Evolutionary conservation across 2,113 vertebrate genomes (phyloP).

Genomic region (Globicephala melas): DNA sequence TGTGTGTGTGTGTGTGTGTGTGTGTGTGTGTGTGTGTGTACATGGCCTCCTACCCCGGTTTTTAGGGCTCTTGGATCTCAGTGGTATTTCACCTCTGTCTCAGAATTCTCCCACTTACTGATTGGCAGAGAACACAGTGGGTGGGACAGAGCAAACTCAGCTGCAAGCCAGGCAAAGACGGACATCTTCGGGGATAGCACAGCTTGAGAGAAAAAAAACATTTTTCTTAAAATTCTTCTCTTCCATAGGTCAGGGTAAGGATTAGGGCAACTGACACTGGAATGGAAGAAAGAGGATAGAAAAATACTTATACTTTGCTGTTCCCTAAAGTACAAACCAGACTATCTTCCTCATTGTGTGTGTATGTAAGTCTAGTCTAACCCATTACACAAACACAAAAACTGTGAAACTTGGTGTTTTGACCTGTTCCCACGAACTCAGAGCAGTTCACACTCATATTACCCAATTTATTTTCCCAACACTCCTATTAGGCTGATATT

Average conservation of each 20-base stretch:
- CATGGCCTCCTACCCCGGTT: not conserved
- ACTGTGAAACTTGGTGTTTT: slow-evolving; percentile 51
- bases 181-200: slow-evolving; percentile 47
- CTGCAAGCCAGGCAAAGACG: slow-evolving; percentile 24
- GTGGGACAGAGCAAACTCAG: slow-evolving; percentile 19
- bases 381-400: slow-evolving; percentile 11
- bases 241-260: slow-evolving; percentile 57
- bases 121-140: slow-evolving; percentile 58
- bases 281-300: slow-evolving; percentile 32
- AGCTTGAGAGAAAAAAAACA: slow-evolving; percentile 59
- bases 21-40: not conserved
- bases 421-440: slow-evolving; percentile 62
- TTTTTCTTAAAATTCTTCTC: slow-evolving; percentile 71
- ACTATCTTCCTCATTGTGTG: not conserved
- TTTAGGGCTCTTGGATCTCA: not conserved
- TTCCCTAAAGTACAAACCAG: not conserved
- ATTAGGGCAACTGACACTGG: slow-evolving; percentile 39
- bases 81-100: not conserved
- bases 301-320: not conserved
- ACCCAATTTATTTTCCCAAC: slow-evolving; percentile 63
- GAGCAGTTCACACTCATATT: slow-evolving; percentile 35
- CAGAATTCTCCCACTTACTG: not conserved
- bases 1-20: not conserved
- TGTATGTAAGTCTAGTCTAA: not conserved
- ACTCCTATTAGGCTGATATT: slow-evolving; percentile 36